These are phyloP conservation scores for Formica exsecta DNA, from an alignment of 1,140 invertebrate genomes.

Conservation along the genomic window DNA sequence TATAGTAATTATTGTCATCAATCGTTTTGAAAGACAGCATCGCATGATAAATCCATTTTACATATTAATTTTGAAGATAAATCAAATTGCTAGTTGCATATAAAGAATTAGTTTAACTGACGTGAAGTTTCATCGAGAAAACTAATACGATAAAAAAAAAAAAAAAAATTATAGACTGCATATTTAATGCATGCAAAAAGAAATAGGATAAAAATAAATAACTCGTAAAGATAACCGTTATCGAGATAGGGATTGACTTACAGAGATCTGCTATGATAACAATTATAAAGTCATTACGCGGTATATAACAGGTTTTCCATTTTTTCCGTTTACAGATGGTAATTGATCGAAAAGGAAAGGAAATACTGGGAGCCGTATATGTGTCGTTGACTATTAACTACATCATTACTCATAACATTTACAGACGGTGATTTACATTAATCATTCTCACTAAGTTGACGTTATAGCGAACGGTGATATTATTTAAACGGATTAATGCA, in stretches of 20 bases:
- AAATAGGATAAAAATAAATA: constrained; percentile 3
- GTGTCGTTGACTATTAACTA: constrained; percentile 69
- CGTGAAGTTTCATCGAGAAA: not conserved
- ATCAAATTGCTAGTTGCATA: not conserved
- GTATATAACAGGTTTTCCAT: constrained; percentile 70
- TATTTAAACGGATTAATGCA: constrained; percentile 3
- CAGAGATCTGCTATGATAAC: constrained; percentile 61
- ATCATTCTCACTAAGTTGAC: constrained; percentile 41
- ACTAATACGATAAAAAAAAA: not conserved
- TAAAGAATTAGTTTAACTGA: constrained; percentile 9
- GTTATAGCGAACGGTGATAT: constrained; percentile 39
- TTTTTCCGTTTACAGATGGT: constrained; percentile 55
- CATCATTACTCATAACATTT: constrained; percentile 73
- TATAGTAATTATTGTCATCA: not conserved
- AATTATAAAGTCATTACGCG: constrained; percentile 73
- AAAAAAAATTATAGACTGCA: not conserved
- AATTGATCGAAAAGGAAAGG: constrained; percentile 73
- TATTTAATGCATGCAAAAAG: constrained; percentile 24
- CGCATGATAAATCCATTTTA: not conserved
- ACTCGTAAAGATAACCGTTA: constrained; percentile 49
- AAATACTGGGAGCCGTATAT: constrained; percentile 71
- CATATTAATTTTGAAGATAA: not conserved
- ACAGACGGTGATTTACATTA: constrained; percentile 68
- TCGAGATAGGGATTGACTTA: constrained; percentile 61
- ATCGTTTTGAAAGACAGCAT: constrained; percentile 15